phyloP scores from a whole-genome alignment of 2,113 vertebrate genomes.

The Ammospiza caudacuta region DNA sequence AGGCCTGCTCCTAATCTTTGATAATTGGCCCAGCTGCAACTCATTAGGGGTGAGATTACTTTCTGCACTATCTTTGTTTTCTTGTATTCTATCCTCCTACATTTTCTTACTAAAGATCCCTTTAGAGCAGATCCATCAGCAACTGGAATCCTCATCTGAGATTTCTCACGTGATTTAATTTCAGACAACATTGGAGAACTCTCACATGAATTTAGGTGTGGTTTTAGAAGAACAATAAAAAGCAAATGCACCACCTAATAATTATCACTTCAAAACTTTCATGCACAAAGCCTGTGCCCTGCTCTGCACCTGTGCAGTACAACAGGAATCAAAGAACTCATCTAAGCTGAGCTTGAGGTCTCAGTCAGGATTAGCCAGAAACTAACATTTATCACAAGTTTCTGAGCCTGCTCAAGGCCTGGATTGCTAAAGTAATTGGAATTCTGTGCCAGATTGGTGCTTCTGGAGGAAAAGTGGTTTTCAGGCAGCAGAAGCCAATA shows the following conservation, averaged over 20 bases:
- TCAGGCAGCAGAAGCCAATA: background rate
- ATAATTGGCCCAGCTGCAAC: no score
- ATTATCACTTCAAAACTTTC: background rate
- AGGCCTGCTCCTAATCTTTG: no score
- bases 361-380: background rate
- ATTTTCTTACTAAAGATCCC: background rate
- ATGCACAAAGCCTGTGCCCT: background rate
- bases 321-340: background rate
- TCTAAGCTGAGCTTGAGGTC: background rate
- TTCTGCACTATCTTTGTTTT: no score
- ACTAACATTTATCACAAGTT: background rate
- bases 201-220: background rate
- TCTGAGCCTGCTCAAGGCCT: background rate
- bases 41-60: no score
- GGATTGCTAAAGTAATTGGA: background rate
- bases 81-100: no score
- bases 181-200: background rate
- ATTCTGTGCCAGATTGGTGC: background rate
- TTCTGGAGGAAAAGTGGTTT: background rate
- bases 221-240: background rate
- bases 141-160: background rate
- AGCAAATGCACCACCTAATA: background rate
- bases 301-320: background rate
- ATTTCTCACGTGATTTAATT: background rate
- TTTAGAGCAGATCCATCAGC: background rate